Evolutionary conservation across 2,888 invertebrate species (phyloP).

Genomic region (Troides aeacus): DNA sequence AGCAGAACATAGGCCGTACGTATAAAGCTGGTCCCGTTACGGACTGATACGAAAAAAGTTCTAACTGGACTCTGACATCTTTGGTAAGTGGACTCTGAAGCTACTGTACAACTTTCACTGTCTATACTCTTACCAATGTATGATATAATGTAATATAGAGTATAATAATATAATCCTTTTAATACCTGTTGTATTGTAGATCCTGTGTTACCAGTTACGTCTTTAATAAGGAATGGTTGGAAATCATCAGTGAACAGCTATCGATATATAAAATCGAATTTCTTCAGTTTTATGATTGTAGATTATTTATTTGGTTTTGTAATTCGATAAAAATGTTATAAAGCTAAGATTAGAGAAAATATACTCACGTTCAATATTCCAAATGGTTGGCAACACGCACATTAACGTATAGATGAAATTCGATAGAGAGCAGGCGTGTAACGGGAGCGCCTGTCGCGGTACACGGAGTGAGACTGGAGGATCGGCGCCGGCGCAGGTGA

Average conservation of each 20-base stretch:
- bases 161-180: constrained; percentile 3
- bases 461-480: constrained; percentile 64
- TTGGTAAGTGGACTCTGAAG: constrained; percentile 37
- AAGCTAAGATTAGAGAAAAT: neutral
- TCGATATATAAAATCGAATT: neutral
- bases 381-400: constrained; percentile 60
- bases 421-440: constrained; percentile 45
- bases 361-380: constrained; percentile 34
- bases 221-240: too few relatives aligned
- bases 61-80: constrained; percentile 38
- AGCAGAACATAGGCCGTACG: neutral
- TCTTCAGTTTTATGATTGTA: neutral
- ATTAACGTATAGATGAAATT: constrained; percentile 38
- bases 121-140: constrained; percentile 41
- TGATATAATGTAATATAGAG: constrained; percentile 43
- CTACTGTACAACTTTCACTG: constrained; percentile 54
- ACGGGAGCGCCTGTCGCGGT: constrained; percentile 53
- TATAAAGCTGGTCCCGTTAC: constrained; percentile 1
- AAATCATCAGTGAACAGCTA: neutral
- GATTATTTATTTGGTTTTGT: neutral
- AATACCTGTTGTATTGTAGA: neutral
- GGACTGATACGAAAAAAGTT: constrained; percentile 1
- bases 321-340: too few relatives aligned
- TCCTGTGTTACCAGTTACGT: too few relatives aligned
- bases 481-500: constrained; percentile 68